Evolutionary conservation across 2,113 vertebrate genomes (phyloP), one percentile per base, ranked within the genome.

Genomic region (Perca flavescens): DNA sequence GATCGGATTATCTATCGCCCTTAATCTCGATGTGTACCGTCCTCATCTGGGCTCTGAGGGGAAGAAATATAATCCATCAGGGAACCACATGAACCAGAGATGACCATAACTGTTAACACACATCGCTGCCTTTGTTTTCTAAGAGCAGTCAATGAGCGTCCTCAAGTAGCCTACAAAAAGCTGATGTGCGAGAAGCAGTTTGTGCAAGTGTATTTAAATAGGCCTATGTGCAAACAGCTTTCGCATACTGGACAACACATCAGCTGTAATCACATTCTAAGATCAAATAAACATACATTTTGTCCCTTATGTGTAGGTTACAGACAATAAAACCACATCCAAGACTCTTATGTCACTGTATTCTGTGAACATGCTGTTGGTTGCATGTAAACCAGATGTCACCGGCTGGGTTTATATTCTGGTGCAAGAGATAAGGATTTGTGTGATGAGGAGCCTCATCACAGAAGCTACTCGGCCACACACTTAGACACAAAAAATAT

Each of bases 21-120:
- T 95, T 95, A 94, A 95, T 95, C 94, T 91, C 64, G 34, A 92
- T 89, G 86, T 92, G 79, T 72, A 49, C 58, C 53, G 80, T 80
- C 74, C 87, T 94, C 89, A 88, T 92, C 85, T 83, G 86, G 56
- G 58, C 81, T 87, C 77, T 31, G 64, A 74, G 62, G 66, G 68
- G 57, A 88, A 79, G 75, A 87, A 83, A 89, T 62, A 90, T 92
- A 90, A 93, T 91, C 91, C 83, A 77, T 66, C 22, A 67, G 82
- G 78, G 79, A 60, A 78, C 52, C 79, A 79, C 58, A 83, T 31
- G 60, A 88, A 80, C 34, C 69, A 31, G n/a, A 74, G 40, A 77
- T 47, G 49, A 62, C 4, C 16, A 22, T 40, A 34, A 47, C 34
- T 31, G 57, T 46, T 46, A 19, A 15, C 46, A 47, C 28, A 22